These are phyloP conservation scores for Ectemnius cavifrons DNA, from an alignment of 2,888 invertebrate species.

Conservation along the genomic window DNA sequence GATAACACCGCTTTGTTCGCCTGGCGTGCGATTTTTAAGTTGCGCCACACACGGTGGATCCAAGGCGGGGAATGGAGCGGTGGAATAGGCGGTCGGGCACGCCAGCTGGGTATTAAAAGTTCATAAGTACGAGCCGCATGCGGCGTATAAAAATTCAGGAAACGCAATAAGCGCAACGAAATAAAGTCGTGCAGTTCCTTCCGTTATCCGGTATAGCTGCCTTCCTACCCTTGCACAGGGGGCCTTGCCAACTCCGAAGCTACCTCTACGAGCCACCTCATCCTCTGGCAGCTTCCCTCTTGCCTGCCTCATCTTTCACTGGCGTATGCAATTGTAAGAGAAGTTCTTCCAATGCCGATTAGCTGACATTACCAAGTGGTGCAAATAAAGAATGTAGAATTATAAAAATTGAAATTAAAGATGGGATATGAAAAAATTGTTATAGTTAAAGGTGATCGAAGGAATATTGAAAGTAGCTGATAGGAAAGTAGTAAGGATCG, in stretches of 20 bases:
- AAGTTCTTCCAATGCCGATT: too few relatives aligned
- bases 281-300: neutral
- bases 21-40: constrained; percentile 47
- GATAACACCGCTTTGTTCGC: constrained; percentile 35
- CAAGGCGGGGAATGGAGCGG: too few relatives aligned
- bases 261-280: constrained; percentile 13
- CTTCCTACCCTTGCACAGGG: constrained; percentile 14
- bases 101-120: constrained; percentile 62
- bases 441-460: constrained; percentile 25
- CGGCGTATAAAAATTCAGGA: constrained; percentile 68
- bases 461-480: constrained; percentile 63
- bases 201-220: constrained; percentile 63
- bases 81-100: constrained; percentile 47
- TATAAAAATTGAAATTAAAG: too few relatives aligned
- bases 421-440: constrained; percentile 59
- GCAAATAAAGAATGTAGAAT: too few relatives aligned
- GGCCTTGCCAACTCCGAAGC: constrained; percentile 28
- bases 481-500: constrained; percentile 61
- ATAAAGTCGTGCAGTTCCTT: constrained; percentile 71
- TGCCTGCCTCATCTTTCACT: constrained; percentile 1
- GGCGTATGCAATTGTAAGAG: too few relatives aligned
- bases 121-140: constrained; percentile 60
- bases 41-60: constrained; percentile 13
- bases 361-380: too few relatives aligned
- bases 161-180: constrained; percentile 73